phyloP scores from a whole-genome alignment of 2,113 vertebrate species.

The Sclerurus mexicanus region DNA sequence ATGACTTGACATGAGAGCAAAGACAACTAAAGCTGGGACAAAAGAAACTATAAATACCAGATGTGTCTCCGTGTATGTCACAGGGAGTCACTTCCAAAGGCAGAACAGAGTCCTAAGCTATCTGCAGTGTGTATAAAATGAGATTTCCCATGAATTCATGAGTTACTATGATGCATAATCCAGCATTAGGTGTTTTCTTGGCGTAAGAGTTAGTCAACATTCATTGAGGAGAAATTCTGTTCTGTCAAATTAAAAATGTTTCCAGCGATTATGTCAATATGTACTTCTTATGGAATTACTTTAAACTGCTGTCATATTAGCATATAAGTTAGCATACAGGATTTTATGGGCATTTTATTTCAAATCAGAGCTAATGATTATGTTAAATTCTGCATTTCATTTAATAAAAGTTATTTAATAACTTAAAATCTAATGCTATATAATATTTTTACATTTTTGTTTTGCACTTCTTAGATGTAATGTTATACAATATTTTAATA shows the following conservation, averaged over 20 bases:
- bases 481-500: background rate
- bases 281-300: background rate
- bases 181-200: background rate
- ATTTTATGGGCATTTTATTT: background rate
- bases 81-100: slow-evolving; percentile 5
- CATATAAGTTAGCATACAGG: background rate
- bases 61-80: background rate
- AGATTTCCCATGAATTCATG: background rate
- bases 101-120: background rate
- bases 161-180: background rate
- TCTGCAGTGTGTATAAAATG: background rate
- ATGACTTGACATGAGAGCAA: background rate
- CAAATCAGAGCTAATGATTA: background rate
- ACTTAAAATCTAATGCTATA: background rate
- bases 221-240: background rate
- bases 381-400: background rate
- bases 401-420: background rate
- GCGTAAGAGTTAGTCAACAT: background rate
- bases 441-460: background rate
- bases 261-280: background rate
- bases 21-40: slow-evolving; percentile 21
- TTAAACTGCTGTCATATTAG: background rate
- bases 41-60: slow-evolving; percentile 50
- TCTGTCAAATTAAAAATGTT: background rate
- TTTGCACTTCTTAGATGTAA: background rate